These are phyloP conservation scores for Nasonia giraulti DNA, from an alignment of 1,140 invertebrate genomes.

Conservation along the genomic window DNA sequence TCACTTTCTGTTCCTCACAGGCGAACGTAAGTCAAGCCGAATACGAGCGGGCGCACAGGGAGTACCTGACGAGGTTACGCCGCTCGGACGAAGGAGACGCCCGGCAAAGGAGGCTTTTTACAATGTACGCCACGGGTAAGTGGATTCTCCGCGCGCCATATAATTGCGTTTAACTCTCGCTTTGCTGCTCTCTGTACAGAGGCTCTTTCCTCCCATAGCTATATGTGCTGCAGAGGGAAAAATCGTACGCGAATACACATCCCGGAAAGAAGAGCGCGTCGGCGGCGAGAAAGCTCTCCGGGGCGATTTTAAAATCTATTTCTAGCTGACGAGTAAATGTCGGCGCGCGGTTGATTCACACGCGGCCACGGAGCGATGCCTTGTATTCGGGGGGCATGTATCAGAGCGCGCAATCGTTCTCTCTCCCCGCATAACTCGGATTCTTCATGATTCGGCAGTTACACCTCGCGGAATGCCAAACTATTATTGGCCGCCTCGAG, in stretches of 20 bases:
- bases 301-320: constrained; percentile 5
- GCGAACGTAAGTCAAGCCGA: constrained; percentile 74
- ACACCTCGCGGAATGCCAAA: background rate
- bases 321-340: background rate
- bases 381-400: background rate
- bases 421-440: background rate
- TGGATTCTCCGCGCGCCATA: constrained; percentile 48
- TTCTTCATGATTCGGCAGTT: constrained; percentile 35
- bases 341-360: constrained; percentile 21
- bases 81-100: constrained; percentile 59
- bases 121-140: constrained; percentile 69
- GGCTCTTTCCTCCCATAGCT: background rate
- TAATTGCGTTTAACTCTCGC: constrained; percentile 27
- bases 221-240: too few species aligned
- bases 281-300: background rate
- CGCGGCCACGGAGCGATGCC: background rate
- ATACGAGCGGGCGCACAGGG: constrained; percentile 73
- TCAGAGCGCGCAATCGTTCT: background rate
- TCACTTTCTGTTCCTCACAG: constrained; percentile 56
- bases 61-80: constrained; percentile 72
- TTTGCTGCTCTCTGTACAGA: background rate
- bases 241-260: background rate
- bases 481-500: background rate
- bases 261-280: background rate
- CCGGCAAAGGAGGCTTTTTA: constrained; percentile 66